Conservation (phyloP, 2,888 invertebrate genomes). For the Mystacides longicornis region DNA sequence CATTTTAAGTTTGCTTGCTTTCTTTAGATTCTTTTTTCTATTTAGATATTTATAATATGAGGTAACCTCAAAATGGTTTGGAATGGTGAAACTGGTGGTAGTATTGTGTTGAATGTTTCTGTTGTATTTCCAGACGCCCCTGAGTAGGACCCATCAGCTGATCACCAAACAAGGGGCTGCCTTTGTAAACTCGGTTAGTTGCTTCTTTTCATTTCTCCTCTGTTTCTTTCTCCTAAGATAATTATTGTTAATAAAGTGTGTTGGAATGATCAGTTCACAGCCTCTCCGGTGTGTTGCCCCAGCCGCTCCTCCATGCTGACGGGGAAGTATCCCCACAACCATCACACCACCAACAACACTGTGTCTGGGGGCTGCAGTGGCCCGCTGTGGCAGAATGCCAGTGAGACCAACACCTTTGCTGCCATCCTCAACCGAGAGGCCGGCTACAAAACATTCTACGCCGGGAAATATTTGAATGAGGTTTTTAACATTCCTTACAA, state of each 20-base stretch:
- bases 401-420: conserved; percentile 64
- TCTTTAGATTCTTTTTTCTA: no score
- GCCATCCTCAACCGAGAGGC: conserved; percentile 53
- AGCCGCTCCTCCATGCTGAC: conserved; percentile 81
- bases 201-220: no score
- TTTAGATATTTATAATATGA: no score
- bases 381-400: conserved; percentile 53
- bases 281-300: conserved; percentile 84
- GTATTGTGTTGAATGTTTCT: not conserved
- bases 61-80: no score
- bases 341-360: conserved; percentile 71
- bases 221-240: not conserved
- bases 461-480: conserved; percentile 90
- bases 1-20: conserved; percentile 7
- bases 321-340: conserved; percentile 80
- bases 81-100: no score
- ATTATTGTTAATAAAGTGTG: conserved; percentile 1
- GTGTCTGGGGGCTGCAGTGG: conserved; percentile 70
- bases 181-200: conserved; percentile 67
- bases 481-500: no score
- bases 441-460: conserved; percentile 79
- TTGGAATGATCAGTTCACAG: conserved; percentile 58
- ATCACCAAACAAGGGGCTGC: conserved; percentile 59
- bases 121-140: conserved; percentile 52
- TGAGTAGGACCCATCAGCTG: conserved; percentile 55